A percentile compares a stretch with the other conserved stretches of the same genome.
Conservation (phyloP, 2,113 vertebrate genomes). For the Petrocephalus zakoni region DNA sequence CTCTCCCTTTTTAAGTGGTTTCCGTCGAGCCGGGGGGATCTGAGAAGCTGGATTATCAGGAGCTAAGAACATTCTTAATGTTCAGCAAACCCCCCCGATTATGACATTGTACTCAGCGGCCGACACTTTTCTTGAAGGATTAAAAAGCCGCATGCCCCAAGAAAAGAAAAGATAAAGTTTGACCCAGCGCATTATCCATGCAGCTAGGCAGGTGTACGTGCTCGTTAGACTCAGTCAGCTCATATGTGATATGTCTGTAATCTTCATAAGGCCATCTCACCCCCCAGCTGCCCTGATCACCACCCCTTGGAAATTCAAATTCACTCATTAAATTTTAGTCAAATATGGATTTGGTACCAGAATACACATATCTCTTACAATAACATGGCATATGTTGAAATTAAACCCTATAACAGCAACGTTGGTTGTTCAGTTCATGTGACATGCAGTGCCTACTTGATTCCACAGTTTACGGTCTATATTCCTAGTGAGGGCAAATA, state of each 20-base stretch:
- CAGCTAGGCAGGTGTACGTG: conserved; percentile 31
- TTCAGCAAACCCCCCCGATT: conserved; percentile 14
- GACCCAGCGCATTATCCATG: conserved; percentile 41
- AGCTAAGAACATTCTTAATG: conserved; percentile 25
- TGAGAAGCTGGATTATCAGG: conserved; percentile 27
- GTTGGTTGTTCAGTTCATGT: background rate
- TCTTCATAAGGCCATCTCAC: conserved; percentile 8
- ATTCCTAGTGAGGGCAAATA: background rate
- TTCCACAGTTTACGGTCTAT: background rate
- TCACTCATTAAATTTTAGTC: background rate
- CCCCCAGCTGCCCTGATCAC: conserved; percentile 10
- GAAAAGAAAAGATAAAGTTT: conserved; percentile 25
- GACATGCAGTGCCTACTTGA: background rate
- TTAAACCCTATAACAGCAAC: background rate
- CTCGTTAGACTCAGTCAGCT: conserved; percentile 25
- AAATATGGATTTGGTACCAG: background rate
- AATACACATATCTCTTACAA: background rate
- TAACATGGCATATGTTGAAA: background rate
- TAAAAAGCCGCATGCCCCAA: conserved; percentile 31
- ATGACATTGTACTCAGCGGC: conserved; percentile 31
- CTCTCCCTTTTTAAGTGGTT: conserved; percentile 20
- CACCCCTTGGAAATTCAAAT: background rate
- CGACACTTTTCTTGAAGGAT: conserved; percentile 35
- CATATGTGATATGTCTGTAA: conserved; percentile 27
- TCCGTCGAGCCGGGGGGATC: conserved; percentile 8